phyloP scores from a whole-genome alignment of 2,113 vertebrate genomes.

The Jacana jacana region DNA sequence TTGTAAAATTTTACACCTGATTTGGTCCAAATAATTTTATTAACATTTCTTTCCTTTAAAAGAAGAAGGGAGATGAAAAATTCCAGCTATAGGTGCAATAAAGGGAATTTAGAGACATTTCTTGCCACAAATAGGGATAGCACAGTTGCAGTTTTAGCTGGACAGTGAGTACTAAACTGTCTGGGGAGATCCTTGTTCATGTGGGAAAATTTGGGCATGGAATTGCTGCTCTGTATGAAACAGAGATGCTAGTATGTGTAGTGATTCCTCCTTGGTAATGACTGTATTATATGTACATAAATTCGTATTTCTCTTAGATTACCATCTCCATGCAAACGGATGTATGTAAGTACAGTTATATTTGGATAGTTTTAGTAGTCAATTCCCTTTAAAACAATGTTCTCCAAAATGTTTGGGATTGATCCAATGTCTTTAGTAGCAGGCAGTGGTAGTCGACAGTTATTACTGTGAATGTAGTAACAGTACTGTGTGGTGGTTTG shows the following conservation, averaged over 20 bases:
- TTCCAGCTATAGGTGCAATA: conserved; percentile 29
- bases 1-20: background rate
- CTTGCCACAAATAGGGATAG: background rate
- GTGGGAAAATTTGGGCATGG: background rate
- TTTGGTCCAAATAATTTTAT: background rate
- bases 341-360: background rate
- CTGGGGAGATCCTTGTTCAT: background rate
- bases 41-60: background rate
- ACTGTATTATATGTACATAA: background rate
- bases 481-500: background rate
- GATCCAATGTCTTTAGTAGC: background rate
- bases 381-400: background rate
- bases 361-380: background rate
- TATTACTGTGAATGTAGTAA: fast-evolving
- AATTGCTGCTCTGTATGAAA: background rate
- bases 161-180: background rate
- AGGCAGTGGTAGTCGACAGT: background rate
- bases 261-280: background rate
- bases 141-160: background rate
- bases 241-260: background rate
- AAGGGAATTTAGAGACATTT: background rate
- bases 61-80: background rate
- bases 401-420: background rate
- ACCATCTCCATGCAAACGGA: background rate
- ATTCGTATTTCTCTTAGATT: background rate